Evolutionary conservation across 2,113 vertebrate genomes (phyloP).

Genomic region (Quiscalus mexicanus): DNA sequence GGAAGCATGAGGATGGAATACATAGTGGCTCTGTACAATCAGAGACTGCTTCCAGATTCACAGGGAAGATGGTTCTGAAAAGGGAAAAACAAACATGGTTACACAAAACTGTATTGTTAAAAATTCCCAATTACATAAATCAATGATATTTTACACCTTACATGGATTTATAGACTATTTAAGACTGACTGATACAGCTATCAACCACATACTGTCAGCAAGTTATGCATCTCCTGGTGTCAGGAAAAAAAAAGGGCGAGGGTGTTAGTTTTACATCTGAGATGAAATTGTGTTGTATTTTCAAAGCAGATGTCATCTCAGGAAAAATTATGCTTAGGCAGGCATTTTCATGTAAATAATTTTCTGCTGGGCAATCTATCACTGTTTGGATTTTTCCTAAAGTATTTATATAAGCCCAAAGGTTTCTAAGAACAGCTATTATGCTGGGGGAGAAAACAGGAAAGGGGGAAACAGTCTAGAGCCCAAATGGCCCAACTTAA

Average conservation of each 20-base stretch:
- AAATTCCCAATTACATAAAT: constrained; percentile 70
- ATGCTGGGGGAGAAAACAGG: neutral
- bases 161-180: constrained; percentile 62
- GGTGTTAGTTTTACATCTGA: constrained; percentile 66
- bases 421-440: neutral
- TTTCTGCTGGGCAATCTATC: constrained; percentile 69
- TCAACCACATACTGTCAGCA: constrained; percentile 51
- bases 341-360: constrained; percentile 74
- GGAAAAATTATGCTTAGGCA: constrained; percentile 76
- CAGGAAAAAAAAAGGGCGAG: constrained; percentile 13
- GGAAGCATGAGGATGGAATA: neutral
- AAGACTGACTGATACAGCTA: constrained; percentile 51
- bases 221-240: constrained; percentile 58
- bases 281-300: constrained; percentile 72
- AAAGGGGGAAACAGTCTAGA: neutral
- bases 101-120: constrained; percentile 58
- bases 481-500: neutral
- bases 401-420: neutral
- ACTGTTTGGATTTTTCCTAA: neutral
- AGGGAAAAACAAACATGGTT: constrained; percentile 58
- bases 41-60: neutral
- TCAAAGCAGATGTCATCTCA: constrained; percentile 73
- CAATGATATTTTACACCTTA: constrained; percentile 29
- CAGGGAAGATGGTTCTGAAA: neutral
- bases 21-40: neutral